Conservation (phyloP, 92 coral and sea anemone genomes). For the Desmophyllum pertusum region DNA sequence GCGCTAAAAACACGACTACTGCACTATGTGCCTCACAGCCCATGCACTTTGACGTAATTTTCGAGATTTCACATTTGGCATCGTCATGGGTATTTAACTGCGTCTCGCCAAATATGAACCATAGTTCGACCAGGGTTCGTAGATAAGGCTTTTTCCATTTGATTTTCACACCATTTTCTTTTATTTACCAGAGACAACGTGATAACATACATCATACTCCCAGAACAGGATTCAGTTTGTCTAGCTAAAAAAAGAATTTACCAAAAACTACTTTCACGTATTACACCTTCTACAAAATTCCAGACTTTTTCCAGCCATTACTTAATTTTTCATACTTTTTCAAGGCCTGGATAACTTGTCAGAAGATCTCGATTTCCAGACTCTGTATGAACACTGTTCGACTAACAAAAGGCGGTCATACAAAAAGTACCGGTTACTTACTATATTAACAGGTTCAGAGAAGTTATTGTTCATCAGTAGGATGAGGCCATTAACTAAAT, state of each 20-base stretch:
- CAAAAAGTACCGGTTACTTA: conserved; percentile 42
- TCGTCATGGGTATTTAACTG: neutral
- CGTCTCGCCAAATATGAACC: neutral
- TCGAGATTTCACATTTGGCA: neutral
- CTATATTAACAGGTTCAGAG: conserved; percentile 91
- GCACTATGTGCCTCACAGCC: no score
- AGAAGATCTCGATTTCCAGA: neutral
- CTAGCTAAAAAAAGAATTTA: no score
- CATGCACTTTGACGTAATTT: neutral
- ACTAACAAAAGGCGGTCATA: neutral
- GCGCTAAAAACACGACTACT: no score
- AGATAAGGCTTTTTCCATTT: no score
- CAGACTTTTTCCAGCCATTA: no score
- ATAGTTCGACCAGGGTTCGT: neutral
- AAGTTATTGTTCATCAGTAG: conserved; percentile 91
- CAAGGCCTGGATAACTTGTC: neutral
- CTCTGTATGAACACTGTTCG: neutral
- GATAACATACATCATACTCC: no score
- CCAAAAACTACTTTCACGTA: neutral
- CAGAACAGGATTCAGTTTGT: no score
- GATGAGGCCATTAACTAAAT: conserved; percentile 89
- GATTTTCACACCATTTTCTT: no score
- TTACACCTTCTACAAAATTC: neutral
- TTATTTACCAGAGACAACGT: no score
- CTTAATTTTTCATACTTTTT: neutral